Percentiles rank a stretch among this genome's conserved stretches.
Evolutionary conservation across 2,113 vertebrate species (phyloP).

Genomic region (Micromys minutus): DNA sequence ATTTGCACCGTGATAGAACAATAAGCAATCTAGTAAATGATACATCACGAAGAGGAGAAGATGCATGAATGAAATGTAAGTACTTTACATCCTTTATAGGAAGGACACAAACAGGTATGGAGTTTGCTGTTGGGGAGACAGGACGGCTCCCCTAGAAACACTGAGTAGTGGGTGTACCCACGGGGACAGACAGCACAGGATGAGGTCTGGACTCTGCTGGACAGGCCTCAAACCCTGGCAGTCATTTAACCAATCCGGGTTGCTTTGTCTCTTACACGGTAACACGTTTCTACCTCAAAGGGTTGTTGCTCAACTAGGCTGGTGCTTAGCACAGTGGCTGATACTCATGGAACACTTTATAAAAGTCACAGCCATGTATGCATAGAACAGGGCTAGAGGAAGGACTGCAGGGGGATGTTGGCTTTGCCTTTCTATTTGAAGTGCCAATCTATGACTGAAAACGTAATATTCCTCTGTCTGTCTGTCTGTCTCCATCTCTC

Average conservation of each 20-base stretch:
- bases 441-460: neutral
- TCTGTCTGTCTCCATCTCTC: neutral
- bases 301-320: neutral
- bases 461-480: neutral
- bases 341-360: neutral
- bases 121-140: neutral
- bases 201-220: neutral
- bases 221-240: neutral
- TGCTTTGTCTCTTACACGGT: neutral
- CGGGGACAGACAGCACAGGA: neutral
- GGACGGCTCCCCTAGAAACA: neutral
- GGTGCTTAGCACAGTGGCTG: neutral
- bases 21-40: neutral
- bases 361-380: neutral
- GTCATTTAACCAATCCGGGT: neutral
- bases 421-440: neutral
- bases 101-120: neutral
- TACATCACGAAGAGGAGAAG: neutral
- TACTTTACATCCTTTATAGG: neutral
- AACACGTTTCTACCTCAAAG: neutral
- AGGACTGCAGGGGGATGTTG: neutral
- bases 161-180: neutral
- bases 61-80: neutral
- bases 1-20: neutral
- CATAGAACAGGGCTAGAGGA: neutral